Conservation (phyloP, 2,797 vertebrate species). For the Bradypus variegatus region DNA sequence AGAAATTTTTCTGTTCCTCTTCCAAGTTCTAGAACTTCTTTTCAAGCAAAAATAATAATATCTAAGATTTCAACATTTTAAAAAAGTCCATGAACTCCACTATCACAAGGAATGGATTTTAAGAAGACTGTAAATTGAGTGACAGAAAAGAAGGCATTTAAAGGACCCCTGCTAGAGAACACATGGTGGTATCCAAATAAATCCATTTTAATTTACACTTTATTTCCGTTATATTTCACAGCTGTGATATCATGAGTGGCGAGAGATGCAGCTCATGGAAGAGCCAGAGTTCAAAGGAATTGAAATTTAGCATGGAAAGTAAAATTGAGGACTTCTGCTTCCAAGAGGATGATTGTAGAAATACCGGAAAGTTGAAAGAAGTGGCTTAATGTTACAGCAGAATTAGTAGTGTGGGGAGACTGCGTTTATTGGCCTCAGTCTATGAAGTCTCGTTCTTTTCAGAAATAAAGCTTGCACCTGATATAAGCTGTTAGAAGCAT, state of each 20-base stretch:
- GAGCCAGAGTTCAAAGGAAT: constrained; percentile 30
- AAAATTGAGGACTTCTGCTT: constrained; percentile 41
- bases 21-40: constrained; percentile 23
- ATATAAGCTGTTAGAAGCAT: not conserved
- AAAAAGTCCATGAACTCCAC: constrained; percentile 17
- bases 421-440: not conserved
- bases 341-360: not conserved
- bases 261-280: constrained; percentile 24
- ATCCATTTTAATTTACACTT: constrained; percentile 58
- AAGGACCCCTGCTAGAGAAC: constrained; percentile 29
- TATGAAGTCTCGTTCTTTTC: not conserved
- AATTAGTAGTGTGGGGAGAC: not conserved
- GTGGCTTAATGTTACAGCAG: not conserved
- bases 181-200: constrained; percentile 39
- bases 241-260: constrained; percentile 27
- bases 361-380: not conserved
- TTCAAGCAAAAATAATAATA: constrained; percentile 33
- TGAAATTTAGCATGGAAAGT: constrained; percentile 47
- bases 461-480: not conserved
- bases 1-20: constrained; percentile 7
- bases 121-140: constrained; percentile 39
- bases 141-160: constrained; percentile 41
- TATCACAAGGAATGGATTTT: constrained; percentile 39
- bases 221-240: constrained; percentile 51
- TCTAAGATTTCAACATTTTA: constrained; percentile 1